Conservation (phyloP, 2,797 vertebrate species). For the Esox masquinongy region DNA sequence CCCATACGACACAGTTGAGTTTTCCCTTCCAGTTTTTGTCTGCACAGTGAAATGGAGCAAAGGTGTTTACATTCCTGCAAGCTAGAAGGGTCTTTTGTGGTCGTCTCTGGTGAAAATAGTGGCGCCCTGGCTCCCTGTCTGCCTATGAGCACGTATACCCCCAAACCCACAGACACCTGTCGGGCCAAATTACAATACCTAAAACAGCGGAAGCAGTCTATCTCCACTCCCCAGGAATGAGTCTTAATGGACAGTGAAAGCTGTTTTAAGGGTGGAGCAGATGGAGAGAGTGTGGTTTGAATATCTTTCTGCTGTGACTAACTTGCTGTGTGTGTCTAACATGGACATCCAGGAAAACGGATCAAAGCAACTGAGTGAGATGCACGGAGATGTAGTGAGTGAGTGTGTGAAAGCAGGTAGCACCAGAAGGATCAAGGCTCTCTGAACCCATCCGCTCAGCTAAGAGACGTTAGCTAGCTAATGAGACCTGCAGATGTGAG, state of each 20-base stretch:
- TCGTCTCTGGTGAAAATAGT: conserved; percentile 34
- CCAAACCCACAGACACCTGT: conserved; percentile 16
- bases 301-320: conserved; percentile 13
- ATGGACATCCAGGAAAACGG: conserved; percentile 35
- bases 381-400: conserved; percentile 24
- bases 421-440: conserved; percentile 1
- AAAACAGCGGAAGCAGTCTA: conserved; percentile 2
- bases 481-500: conserved; percentile 10
- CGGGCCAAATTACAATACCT: neutral
- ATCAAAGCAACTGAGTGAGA: conserved; percentile 1
- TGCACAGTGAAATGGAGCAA: conserved; percentile 34
- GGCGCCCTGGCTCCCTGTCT: conserved; percentile 28
- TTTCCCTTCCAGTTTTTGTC: conserved; percentile 25
- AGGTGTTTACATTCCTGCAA: conserved; percentile 62
- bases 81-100: conserved; percentile 37
- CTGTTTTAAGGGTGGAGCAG: conserved; percentile 26
- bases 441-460: conserved; percentile 2
- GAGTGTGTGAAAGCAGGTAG: conserved; percentile 25
- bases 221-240: conserved; percentile 4
- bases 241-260: conserved; percentile 37
- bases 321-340: neutral
- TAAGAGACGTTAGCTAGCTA: neutral
- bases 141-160: conserved; percentile 30
- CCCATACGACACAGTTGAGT: conserved; percentile 3
- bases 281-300: conserved; percentile 12